These are phyloP conservation scores for Biston stratarius DNA, from an alignment of 2,888 invertebrate genomes.

Conservation along the genomic window DNA sequence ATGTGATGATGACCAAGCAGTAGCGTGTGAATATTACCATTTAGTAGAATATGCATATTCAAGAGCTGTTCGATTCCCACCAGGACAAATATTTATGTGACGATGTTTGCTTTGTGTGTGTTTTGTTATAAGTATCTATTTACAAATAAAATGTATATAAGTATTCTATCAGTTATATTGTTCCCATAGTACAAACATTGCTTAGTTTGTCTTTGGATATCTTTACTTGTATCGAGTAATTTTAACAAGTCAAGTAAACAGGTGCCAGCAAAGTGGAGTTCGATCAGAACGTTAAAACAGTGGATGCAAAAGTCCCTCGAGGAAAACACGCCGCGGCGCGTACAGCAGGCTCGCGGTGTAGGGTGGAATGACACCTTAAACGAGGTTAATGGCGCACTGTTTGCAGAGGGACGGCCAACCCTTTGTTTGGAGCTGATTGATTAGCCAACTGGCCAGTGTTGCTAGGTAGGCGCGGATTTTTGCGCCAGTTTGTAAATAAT, in stretches of 20 bases:
- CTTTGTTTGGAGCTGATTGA: slow-evolving; percentile 58
- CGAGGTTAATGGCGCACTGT: slow-evolving; percentile 68
- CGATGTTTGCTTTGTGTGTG: no score
- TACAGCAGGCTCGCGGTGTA: slow-evolving; percentile 1
- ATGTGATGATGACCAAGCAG: no score
- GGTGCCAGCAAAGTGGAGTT: not conserved
- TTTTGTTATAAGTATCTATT: no score
- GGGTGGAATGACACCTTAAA: slow-evolving; percentile 59
- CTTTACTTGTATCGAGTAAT: no score
- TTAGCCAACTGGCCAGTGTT: slow-evolving; percentile 30
- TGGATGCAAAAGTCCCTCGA: slow-evolving; percentile 29
- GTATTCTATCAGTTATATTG: no score
- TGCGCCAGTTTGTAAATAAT: not conserved
- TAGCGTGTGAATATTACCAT: no score
- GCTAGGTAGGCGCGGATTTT: slow-evolving; percentile 12
- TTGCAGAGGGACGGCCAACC: slow-evolving; percentile 46
- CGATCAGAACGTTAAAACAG: slow-evolving; percentile 5
- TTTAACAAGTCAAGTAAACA: not conserved
- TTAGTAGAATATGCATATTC: no score
- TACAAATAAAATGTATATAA: no score
- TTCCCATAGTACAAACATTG: no score
- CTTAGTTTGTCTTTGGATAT: no score
- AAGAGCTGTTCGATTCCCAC: no score
- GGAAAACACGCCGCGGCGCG: slow-evolving; percentile 36
- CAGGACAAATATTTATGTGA: no score